Conservation (phyloP, 2,113 vertebrate genomes). For the Lipophrys pholis region DNA sequence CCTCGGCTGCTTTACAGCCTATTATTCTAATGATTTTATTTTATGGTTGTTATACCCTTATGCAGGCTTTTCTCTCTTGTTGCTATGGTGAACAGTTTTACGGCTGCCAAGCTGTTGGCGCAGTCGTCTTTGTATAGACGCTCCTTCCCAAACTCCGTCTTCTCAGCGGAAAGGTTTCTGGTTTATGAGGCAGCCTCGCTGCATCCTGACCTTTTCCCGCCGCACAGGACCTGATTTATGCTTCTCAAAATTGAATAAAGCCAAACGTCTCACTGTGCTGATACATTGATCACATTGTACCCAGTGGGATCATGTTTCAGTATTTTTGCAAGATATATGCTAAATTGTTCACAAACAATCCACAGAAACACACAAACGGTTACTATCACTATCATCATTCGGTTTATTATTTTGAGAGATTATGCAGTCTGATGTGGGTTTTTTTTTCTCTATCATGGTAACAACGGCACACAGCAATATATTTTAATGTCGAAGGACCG, state of each 20-base stretch:
- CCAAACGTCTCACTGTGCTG: neutral
- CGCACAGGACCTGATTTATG: neutral
- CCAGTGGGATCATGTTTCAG: neutral
- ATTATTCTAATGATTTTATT: slow-evolving; percentile 32
- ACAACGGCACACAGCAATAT: neutral
- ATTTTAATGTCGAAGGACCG: neutral
- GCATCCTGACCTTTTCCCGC: slow-evolving; percentile 48
- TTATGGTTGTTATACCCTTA: slow-evolving; percentile 34
- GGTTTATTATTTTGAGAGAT: neutral
- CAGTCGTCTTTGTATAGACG: slow-evolving; percentile 43
- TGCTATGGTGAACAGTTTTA: slow-evolving; percentile 65
- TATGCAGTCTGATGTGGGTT: no score
- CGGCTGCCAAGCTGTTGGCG: slow-evolving; percentile 42
- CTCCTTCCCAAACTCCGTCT: slow-evolving; percentile 28
- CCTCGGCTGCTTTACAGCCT: slow-evolving; percentile 24
- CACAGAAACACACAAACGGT: neutral
- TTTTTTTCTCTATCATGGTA: neutral
- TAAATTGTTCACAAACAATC: neutral
- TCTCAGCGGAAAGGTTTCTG: slow-evolving; percentile 27
- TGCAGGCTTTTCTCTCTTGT: slow-evolving; percentile 42
- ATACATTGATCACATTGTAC: neutral
- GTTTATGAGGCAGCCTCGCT: slow-evolving; percentile 47
- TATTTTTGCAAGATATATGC: neutral
- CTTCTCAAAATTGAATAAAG: slow-evolving; percentile 10
- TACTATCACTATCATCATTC: neutral